Evolutionary conservation across 2,888 invertebrate genomes (phyloP).

Genomic region (Lysandra coridon): DNA sequence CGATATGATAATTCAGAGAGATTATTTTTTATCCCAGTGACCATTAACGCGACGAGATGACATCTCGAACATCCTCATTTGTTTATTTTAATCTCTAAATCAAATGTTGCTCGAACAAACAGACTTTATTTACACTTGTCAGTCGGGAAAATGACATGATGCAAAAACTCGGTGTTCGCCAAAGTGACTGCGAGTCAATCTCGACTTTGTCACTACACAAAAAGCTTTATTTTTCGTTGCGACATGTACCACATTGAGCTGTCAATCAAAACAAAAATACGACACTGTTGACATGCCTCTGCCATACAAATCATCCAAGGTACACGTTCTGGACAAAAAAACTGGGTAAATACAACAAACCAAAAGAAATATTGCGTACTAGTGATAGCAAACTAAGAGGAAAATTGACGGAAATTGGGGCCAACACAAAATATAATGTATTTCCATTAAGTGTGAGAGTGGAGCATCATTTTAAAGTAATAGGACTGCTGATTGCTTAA

Average conservation of each 20-base stretch:
- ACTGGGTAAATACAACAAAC: background rate
- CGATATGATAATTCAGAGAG: background rate
- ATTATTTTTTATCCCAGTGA: background rate
- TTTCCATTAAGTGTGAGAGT: no score
- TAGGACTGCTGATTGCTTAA: no score
- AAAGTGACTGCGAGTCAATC: background rate
- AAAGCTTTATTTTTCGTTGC: background rate
- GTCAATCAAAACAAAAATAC: slow-evolving; percentile 24
- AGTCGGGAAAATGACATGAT: slow-evolving; percentile 23
- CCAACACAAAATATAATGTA: background rate
- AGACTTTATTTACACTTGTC: slow-evolving; percentile 24
- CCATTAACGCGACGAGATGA: background rate
- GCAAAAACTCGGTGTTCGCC: slow-evolving; percentile 4
- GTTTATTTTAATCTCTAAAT: slow-evolving; percentile 17
- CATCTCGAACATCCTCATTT: background rate
- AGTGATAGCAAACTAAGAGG: background rate
- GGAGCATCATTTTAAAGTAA: background rate
- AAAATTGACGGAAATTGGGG: background rate
- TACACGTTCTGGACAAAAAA: slow-evolving; percentile 5
- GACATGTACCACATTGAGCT: slow-evolving; percentile 4
- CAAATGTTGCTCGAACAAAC: slow-evolving; percentile 18
- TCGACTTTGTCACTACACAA: background rate
- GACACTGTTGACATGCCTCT: slow-evolving; percentile 9
- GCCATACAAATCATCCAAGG: background rate
- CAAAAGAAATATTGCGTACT: slow-evolving; percentile 1